Evolutionary conservation across 2,888 invertebrate species (phyloP).

Genomic region (Conops quadrifasciatus): DNA sequence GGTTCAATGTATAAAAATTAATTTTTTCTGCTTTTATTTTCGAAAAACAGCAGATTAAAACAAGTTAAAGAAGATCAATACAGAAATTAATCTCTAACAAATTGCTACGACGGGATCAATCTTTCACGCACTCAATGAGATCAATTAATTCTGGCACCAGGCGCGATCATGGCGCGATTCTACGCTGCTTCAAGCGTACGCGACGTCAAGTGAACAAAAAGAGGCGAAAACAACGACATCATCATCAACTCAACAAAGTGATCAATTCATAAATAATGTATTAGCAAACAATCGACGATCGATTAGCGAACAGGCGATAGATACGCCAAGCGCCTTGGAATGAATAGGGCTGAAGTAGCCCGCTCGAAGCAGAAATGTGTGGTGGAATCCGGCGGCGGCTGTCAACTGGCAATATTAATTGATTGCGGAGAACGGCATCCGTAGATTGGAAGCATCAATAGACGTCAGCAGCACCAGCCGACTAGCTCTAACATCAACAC

Average conservation of each 20-base stretch:
- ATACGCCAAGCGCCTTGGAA: not conserved
- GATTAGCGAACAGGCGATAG: slow-evolving; percentile 40
- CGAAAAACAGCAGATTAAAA: slow-evolving; percentile 24
- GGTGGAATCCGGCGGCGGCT: not conserved
- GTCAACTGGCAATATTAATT: slow-evolving; percentile 54
- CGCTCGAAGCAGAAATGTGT: too few relatives aligned
- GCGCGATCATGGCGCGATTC: slow-evolving; percentile 9
- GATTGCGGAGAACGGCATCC: slow-evolving; percentile 41
- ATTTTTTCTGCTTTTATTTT: not conserved
- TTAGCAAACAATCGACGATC: slow-evolving; percentile 40
- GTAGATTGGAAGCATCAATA: not conserved
- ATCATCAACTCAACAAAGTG: slow-evolving; percentile 49
- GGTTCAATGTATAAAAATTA: too few relatives aligned
- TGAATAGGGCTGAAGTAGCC: too few relatives aligned
- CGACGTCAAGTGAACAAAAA: not conserved
- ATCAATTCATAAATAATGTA: slow-evolving; percentile 60
- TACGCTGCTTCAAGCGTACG: slow-evolving; percentile 10
- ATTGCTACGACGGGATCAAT: slow-evolving; percentile 30
- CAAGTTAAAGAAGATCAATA: slow-evolving; percentile 20
- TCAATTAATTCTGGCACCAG: slow-evolving; percentile 51
- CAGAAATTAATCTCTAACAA: slow-evolving; percentile 33
- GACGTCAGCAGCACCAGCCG: slow-evolving; percentile 9
- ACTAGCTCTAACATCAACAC: not conserved
- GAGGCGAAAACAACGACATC: slow-evolving; percentile 33
- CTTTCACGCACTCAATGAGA: slow-evolving; percentile 53